Evolutionary conservation across 2,888 invertebrate genomes (phyloP), one percentile per base, ranked within the genome.

Genomic region (Bembecia ichneumoniformis): DNA sequence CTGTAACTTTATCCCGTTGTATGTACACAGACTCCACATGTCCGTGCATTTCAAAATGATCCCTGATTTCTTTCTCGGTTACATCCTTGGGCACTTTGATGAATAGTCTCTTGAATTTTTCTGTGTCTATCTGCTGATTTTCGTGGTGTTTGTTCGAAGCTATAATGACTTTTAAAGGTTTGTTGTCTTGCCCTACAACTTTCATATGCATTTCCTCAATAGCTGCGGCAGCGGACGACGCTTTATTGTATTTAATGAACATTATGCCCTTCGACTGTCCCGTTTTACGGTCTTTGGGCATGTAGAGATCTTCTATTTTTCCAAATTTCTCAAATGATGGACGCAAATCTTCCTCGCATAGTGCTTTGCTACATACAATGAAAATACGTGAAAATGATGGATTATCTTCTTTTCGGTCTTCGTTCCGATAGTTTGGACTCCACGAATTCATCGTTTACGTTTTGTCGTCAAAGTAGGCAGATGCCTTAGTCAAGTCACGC

Each of bases 371-470:
- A 68, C 95, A 95, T 51, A 97, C 92, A 55, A 97, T 92, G 74
- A 98, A 97, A 48, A 98, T 83, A 59, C 97, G 90, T 20, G 96
- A 96, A 86, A 96, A 93, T 35, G 96, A 96, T 9, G 96, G 96
- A 63, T 92, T 77, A 88, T 93, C 72, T 58, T 82, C 76, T 62
- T 74, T 70, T 60, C 77, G 74, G 55, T 81, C 80, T 51, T 77
- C 75, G 56, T 63, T 62, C n/a, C 60, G 63, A 49, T 52, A 52
- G 35, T 48, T 56, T 48, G 51, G 50, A 49, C 56, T 52, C 53
- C 53, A 59, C 48, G 57, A 56, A 49, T 52, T 64, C 66, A 65
- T 67, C 52, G 28, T 28, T 9, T 28, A 28, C 28, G 28, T 28
- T 28, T 28, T 28, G 7, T 28, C 28, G 28, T 28, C 28, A 28